phyloP scores from a whole-genome alignment of 2,113 vertebrate genomes.

The Ondatra zibethicus region DNA sequence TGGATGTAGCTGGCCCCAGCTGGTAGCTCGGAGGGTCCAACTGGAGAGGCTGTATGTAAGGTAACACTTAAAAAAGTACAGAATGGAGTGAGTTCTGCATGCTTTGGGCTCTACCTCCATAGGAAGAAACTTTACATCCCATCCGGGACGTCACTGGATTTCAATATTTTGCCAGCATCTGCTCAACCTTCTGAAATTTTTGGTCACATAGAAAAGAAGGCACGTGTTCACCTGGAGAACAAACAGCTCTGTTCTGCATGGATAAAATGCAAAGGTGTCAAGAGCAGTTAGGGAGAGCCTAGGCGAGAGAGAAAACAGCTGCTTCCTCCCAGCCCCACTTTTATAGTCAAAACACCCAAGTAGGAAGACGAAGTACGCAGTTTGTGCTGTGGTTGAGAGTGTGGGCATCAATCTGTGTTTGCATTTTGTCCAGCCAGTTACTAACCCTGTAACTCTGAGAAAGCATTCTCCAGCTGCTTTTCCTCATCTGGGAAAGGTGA shows the following conservation, averaged over 20 bases:
- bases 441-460: conserved; percentile 42
- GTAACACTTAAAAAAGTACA: background rate
- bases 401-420: conserved; percentile 60
- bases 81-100: background rate
- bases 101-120: background rate
- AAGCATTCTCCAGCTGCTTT: conserved; percentile 60
- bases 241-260: conserved; percentile 75
- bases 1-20: background rate
- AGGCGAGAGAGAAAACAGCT: conserved; percentile 75
- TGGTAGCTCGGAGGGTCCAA: background rate
- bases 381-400: conserved; percentile 61
- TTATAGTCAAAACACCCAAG: conserved; percentile 60
- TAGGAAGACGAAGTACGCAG: conserved; percentile 39
- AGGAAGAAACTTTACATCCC: conserved; percentile 7
- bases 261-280: conserved; percentile 77
- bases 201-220: background rate
- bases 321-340: conserved; percentile 44
- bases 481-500: conserved; percentile 18
- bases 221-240: conserved; percentile 58
- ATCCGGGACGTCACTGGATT: background rate
- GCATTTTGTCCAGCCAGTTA: conserved; percentile 27
- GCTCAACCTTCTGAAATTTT: conserved; percentile 18
- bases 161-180: conserved; percentile 32
- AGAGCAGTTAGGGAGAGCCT: conserved; percentile 61
- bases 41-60: background rate